Evolutionary conservation across 2,888 invertebrate species (phyloP), one percentile per base, ranked within the genome.

Genomic region (Linyphia triangularis): DNA sequence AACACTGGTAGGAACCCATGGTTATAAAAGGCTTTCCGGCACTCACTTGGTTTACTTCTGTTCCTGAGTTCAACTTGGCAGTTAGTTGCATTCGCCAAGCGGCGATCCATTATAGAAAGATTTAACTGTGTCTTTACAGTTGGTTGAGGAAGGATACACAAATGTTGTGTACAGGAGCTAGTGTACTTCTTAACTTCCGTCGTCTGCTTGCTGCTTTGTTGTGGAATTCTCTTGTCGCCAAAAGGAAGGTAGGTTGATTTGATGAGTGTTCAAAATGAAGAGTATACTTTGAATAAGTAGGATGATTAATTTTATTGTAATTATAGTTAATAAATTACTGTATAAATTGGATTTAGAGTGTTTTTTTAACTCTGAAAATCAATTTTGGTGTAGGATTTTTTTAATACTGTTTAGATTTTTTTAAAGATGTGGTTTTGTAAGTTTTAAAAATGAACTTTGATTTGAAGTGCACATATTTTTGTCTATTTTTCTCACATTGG

Each of bases 161-260:
- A 72, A 81, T 88, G 81, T 59, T 88, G 81, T 75, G 57, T 67
- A 67, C 37, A n/a, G 59, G 40, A 59, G 81, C 73, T 28, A 88
- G 81, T 63, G 79, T 65, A 81, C 86, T 88, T 81, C 81, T 81
- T 6, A 88, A 88, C 22, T 88, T 75, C 57, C 86, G 73, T 19
- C 81, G 86, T 16, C 86, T 81, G n/a, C 69, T 88, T 19, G 69
- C 86, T 59, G 86, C 86, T 3, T 40, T 88, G 10, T 69, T 88
- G 81, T 88, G 86, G 86, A 88, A 88, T 81, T 88, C 75, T 43
- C 59, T 88, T 13, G 86, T 88, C 1, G 51, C 86, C n/a, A 88
- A 88, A 75, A 79, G 86, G 86, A 88, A 88, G 86, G 86, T 88
- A 88, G 6, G 86, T 67, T 40, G 61, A 40, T 2, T 43, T 9